phyloP scores from a whole-genome alignment of 2,113 vertebrate species.

The Dendrocopos noguchii region DNA sequence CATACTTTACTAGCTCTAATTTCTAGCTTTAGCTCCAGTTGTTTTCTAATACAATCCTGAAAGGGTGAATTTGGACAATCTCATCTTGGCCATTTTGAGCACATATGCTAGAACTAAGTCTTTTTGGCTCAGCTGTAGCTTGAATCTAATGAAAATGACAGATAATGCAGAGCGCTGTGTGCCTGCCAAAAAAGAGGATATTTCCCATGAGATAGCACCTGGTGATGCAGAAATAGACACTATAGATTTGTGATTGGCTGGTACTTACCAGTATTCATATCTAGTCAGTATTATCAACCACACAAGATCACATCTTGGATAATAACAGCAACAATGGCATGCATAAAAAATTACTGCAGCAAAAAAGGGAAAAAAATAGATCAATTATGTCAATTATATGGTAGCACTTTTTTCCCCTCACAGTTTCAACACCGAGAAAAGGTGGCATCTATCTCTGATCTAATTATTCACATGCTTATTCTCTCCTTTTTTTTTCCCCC shows the following conservation, averaged over 20 bases:
- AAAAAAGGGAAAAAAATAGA: slow-evolving; percentile 83
- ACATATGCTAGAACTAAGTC: slow-evolving; percentile 81
- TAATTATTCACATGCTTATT: slow-evolving; percentile 83
- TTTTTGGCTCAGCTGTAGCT: slow-evolving; percentile 83
- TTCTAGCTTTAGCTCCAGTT: slow-evolving; percentile 65
- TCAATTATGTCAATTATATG: slow-evolving; percentile 92
- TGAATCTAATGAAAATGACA: slow-evolving; percentile 85
- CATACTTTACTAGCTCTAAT: slow-evolving; percentile 54
- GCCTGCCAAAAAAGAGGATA: slow-evolving; percentile 85
- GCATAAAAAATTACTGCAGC: slow-evolving; percentile 88
- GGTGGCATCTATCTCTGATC: slow-evolving; percentile 85
- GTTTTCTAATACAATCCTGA: slow-evolving; percentile 65
- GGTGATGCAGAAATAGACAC: slow-evolving; percentile 82
- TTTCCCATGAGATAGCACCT: slow-evolving; percentile 85
- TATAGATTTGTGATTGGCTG: slow-evolving; percentile 84
- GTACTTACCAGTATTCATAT: slow-evolving; percentile 80
- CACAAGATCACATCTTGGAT: slow-evolving; percentile 85
- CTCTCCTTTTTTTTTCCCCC: background rate
- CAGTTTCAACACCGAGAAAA: slow-evolving; percentile 79
- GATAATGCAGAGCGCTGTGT: slow-evolving; percentile 78
- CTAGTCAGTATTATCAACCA: slow-evolving; percentile 85
- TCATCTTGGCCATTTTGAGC: slow-evolving; percentile 79
- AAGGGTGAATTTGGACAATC: slow-evolving; percentile 78
- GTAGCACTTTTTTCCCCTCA: slow-evolving; percentile 80
- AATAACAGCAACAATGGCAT: slow-evolving; percentile 85